Evolutionary conservation across 2,797 vertebrate species (phyloP), one percentile per base, ranked within the genome.

Genomic region (Champsocephalus gunnari): DNA sequence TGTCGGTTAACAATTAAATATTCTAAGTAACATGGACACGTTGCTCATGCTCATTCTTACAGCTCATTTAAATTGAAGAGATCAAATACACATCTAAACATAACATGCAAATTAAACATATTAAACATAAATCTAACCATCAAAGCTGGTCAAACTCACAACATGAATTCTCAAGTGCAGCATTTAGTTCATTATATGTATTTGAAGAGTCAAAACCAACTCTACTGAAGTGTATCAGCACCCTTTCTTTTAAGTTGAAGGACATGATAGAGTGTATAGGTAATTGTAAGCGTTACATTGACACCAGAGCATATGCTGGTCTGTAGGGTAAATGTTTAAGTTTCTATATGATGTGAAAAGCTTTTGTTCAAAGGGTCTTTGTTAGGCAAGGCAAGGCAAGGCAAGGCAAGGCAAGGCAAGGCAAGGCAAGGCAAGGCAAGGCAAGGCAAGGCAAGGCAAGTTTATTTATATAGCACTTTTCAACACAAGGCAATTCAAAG

Each of bases 1-100:
- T 8, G 21, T 62, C 16, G 4, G 41, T 21, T 12, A 19, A 43
- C 41, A 58, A 17, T 41, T 10, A 9, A 57, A 38, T 41, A 57
- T 41, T 41, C 55, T 41, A 19, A 12, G 54, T 55, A 28, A 32
- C 45, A 12, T 32, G 12, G 32, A 64, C 54, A 28, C 38, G 43
- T 34, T 44, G 44, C 28, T 60, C 16, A 10, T 57, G 48, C 24
- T 63, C 48, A 49, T 66, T 63, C 28, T 50, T 67, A 43, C n/a
- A 64, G 28, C 12, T 66, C 11, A 55, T 0, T 69, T 24, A 66
- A 76, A 38, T 0, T 28, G 24, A 67, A 63, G 16, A 51, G n/a
- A 65, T 64, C n/a, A 50, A 59, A 55, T n/a, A 32, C 9, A 10
- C 4, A 4, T 44, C n/a, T n/a, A 60, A 55, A 44, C 45, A 53